A percentile compares a stretch with the other conserved stretches of the same genome.
phyloP scores from a whole-genome alignment of 2,113 vertebrate genomes.

The Nerophis ophidion region DNA sequence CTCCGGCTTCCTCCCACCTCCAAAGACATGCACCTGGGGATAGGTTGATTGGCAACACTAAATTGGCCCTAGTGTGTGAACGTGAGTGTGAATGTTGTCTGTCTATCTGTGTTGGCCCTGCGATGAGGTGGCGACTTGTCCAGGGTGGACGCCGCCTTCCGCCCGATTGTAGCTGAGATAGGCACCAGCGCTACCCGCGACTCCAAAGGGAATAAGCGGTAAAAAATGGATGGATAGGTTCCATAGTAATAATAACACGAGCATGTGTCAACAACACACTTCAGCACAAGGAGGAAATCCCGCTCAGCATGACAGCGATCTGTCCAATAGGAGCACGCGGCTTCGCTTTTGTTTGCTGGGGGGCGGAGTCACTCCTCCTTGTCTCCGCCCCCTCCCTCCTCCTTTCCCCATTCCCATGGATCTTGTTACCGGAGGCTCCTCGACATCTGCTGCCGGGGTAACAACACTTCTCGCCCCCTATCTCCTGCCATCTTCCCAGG shows the following conservation, averaged over 20 bases:
- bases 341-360: constrained; percentile 57
- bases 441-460: constrained; percentile 59
- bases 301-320: constrained; percentile 21
- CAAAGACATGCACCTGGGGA: no score
- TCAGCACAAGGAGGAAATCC: constrained; percentile 30
- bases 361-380: constrained; percentile 30
- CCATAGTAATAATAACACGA: constrained; percentile 13
- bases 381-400: constrained; percentile 52
- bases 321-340: constrained; percentile 17
- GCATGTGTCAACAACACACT: constrained; percentile 27
- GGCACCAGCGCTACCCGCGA: no score
- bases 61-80: no score
- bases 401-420: constrained; percentile 70
- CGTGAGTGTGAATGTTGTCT: no score
- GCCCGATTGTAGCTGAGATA: no score
- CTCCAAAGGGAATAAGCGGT: no score
- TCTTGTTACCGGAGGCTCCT: constrained; percentile 58
- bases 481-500: constrained; percentile 15
- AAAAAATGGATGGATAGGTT: no score
- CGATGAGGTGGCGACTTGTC: no score
- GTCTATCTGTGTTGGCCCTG: no score
- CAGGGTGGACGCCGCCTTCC: no score
- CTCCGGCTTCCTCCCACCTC: no score
- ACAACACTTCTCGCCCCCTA: constrained; percentile 57
- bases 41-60: no score